Evolutionary conservation across 2,888 invertebrate genomes (phyloP).

Genomic region (Asteroscopus sphinx): DNA sequence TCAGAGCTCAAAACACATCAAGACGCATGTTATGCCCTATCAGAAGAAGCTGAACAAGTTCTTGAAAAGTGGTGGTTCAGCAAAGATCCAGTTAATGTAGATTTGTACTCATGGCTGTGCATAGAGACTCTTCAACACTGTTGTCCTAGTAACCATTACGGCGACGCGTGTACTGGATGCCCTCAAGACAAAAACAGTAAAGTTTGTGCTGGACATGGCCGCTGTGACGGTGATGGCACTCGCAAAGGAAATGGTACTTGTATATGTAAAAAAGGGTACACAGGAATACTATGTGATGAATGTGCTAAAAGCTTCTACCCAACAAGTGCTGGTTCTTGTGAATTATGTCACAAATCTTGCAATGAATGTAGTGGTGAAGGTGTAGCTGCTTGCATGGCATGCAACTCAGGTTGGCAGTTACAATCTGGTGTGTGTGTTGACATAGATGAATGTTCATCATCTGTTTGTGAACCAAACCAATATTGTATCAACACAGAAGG

Average conservation of each 20-base stretch:
- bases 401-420: constrained; percentile 93
- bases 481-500: constrained; percentile 97
- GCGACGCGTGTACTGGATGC: constrained; percentile 94
- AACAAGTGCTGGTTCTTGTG: constrained; percentile 91
- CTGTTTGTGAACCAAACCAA: constrained; percentile 90
- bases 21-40: constrained; percentile 94
- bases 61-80: constrained; percentile 97
- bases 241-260: constrained; percentile 97
- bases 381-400: constrained; percentile 88
- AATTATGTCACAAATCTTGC: constrained; percentile 94
- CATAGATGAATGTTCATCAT: constrained; percentile 94
- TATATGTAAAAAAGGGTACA: constrained; percentile 94
- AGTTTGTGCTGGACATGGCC: constrained; percentile 95
- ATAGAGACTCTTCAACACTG: constrained; percentile 94
- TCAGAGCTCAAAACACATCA: constrained; percentile 91
- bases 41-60: constrained; percentile 94
- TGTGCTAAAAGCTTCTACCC: constrained; percentile 93
- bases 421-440: constrained; percentile 94
- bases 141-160: constrained; percentile 95
- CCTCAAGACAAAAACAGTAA: constrained; percentile 85
- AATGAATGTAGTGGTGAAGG: constrained; percentile 93
- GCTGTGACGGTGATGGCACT: constrained; percentile 95
- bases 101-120: constrained; percentile 92
- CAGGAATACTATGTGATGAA: constrained; percentile 93
- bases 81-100: constrained; percentile 81